Evolutionary conservation across 2,888 invertebrate species (phyloP).

Genomic region (Drosophila phalerata): DNA sequence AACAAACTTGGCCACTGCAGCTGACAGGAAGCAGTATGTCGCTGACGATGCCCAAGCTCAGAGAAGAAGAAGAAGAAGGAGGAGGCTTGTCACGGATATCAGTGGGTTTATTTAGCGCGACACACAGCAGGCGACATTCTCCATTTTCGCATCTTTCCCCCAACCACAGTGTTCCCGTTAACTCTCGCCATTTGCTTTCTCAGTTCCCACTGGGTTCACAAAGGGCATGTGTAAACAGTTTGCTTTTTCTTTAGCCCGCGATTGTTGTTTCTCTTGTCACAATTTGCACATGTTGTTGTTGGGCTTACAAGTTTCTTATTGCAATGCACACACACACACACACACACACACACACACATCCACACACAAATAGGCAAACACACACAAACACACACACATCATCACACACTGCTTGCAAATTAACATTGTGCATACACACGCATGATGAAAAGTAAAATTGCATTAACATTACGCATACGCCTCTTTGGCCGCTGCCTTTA

Average conservation of each 20-base stretch:
- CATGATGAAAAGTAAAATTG: conserved; percentile 49
- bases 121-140: conserved; percentile 40
- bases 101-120: conserved; percentile 58
- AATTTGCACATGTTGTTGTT: conserved; percentile 59
- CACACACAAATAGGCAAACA: conserved; percentile 27
- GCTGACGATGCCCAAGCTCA: conserved; percentile 28
- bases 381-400: conserved; percentile 1
- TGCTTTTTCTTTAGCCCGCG: conserved; percentile 19
- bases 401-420: conserved; percentile 36
- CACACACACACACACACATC: conserved; percentile 21
- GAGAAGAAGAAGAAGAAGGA: not conserved
- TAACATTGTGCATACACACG: conserved; percentile 50
- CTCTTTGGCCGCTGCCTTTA: conserved; percentile 6
- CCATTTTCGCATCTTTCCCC: not conserved
- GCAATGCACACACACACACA: conserved; percentile 49
- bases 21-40: conserved; percentile 55
- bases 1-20: conserved; percentile 45
- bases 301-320: conserved; percentile 74
- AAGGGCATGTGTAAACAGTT: conserved; percentile 59
- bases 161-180: not conserved
- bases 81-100: conserved; percentile 49
- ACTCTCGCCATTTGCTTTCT: conserved; percentile 9
- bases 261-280: conserved; percentile 40
- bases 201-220: conserved; percentile 22
- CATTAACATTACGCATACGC: conserved; percentile 74